Conservation (phyloP, 2,113 vertebrate genomes). For the Madoqua kirkii region DNA sequence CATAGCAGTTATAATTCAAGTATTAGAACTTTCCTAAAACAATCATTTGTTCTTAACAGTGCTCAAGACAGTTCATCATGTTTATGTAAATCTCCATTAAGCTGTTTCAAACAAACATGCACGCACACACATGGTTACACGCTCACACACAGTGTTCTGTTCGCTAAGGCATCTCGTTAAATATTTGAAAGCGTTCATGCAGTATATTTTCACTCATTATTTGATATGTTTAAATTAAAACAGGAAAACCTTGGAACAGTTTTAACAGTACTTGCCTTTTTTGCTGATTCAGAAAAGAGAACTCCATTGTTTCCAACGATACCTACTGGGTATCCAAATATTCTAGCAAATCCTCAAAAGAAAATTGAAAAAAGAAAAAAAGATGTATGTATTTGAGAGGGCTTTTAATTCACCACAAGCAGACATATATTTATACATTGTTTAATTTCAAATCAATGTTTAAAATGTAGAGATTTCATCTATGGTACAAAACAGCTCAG, state of each 20-base stretch:
- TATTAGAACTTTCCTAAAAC: not conserved
- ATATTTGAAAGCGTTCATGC: not conserved
- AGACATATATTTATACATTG: not conserved
- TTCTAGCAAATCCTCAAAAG: conserved; percentile 91
- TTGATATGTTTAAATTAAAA: not conserved
- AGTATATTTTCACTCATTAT: not conserved
- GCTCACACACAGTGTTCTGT: not conserved
- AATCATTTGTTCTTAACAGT: not conserved
- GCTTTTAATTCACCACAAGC: not conserved
- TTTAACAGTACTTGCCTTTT: conserved; percentile 86
- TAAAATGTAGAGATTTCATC: not conserved
- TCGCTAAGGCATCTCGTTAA: not conserved
- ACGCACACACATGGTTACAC: not conserved
- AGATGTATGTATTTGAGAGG: not conserved
- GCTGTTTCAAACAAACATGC: not conserved
- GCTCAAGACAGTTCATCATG: not conserved
- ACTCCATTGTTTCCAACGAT: conserved; percentile 99
- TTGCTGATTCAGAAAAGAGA: conserved; percentile 97
- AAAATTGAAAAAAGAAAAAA: conserved; percentile 13
- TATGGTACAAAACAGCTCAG: not conserved
- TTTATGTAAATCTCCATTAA: not conserved
- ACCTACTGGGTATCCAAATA: conserved; percentile 96
- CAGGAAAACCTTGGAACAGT: not conserved
- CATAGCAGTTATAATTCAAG: not conserved
- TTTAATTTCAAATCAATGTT: conserved; percentile 4